A percentile compares a stretch with the other conserved stretches of the same genome.
Conservation (phyloP, 2,888 invertebrate species). For the Glaucopsyche alexis region DNA sequence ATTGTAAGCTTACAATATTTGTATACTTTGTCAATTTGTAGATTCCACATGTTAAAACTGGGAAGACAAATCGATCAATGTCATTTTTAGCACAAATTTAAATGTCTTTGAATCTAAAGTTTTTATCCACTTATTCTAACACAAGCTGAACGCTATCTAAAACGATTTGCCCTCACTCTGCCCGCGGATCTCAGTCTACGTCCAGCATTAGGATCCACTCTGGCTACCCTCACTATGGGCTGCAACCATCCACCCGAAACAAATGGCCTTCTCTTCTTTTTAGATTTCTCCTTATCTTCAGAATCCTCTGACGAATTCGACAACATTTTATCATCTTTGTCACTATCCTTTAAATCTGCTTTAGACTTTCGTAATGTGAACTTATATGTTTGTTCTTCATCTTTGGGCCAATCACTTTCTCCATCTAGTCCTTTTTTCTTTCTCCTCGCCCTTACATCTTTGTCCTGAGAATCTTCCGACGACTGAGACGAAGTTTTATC, state of each 20-base stretch:
- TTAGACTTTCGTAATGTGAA: conserved; percentile 30
- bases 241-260: conserved; percentile 74
- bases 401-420: neutral
- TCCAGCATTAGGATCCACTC: conserved; percentile 73
- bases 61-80: conserved; percentile 15
- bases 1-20: conserved; percentile 1
- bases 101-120: conserved; percentile 30
- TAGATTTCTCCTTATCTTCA: conserved; percentile 54
- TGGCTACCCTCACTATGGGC: conserved; percentile 84
- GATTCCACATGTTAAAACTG: neutral
- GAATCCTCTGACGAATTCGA: conserved; percentile 50
- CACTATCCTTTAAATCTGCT: conserved; percentile 41
- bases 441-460: conserved; percentile 27
- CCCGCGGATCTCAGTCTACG: conserved; percentile 62
- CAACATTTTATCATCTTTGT: conserved; percentile 47
- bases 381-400: conserved; percentile 4
- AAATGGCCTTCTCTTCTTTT: conserved; percentile 56
- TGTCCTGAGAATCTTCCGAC: conserved; percentile 52
- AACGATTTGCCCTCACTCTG: conserved; percentile 43
- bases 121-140: conserved; percentile 37
- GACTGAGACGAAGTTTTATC: conserved; percentile 47
- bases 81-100: conserved; percentile 33
- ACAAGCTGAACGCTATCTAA: conserved; percentile 53
- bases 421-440: conserved; percentile 37
- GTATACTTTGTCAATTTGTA: neutral